These are phyloP conservation scores for Neoaliturus tenellus DNA, from an alignment of 2,888 invertebrate species.

Conservation along the genomic window DNA sequence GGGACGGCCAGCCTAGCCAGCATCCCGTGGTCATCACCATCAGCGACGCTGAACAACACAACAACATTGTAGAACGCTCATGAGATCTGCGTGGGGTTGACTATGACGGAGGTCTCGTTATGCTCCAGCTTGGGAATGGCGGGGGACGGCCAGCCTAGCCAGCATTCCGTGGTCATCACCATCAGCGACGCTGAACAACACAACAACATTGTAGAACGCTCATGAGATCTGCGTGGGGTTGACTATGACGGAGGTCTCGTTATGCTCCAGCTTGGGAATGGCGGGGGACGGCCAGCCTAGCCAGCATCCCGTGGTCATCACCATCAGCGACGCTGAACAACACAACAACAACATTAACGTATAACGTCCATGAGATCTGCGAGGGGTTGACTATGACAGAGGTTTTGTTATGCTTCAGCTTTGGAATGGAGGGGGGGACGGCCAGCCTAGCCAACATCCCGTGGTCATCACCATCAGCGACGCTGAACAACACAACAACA, in stretches of 20 bases:
- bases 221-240: constrained; percentile 46
- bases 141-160: constrained; percentile 66
- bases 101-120: constrained; percentile 55
- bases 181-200: constrained; percentile 61
- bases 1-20: constrained; percentile 66
- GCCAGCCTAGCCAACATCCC: constrained; percentile 66
- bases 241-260: constrained; percentile 32
- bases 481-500: constrained; percentile 57
- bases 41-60: constrained; percentile 61
- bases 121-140: constrained; percentile 59
- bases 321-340: constrained; percentile 55
- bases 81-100: constrained; percentile 59
- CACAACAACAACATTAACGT: not conserved
- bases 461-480: constrained; percentile 62
- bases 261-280: constrained; percentile 37
- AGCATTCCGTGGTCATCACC: constrained; percentile 63
- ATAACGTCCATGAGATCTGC: constrained; percentile 47
- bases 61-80: constrained; percentile 60
- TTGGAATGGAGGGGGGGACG: constrained; percentile 62
- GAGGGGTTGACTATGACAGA: not conserved
- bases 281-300: constrained; percentile 56
- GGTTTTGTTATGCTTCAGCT: constrained; percentile 58
- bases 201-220: constrained; percentile 34
- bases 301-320: constrained; percentile 57
- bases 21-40: constrained; percentile 63